Percentiles rank a stretch among this genome's conserved stretches.
These are phyloP conservation scores for Eupeodes corollae DNA, from an alignment of 1,140 invertebrate genomes.

Conservation along the genomic window DNA sequence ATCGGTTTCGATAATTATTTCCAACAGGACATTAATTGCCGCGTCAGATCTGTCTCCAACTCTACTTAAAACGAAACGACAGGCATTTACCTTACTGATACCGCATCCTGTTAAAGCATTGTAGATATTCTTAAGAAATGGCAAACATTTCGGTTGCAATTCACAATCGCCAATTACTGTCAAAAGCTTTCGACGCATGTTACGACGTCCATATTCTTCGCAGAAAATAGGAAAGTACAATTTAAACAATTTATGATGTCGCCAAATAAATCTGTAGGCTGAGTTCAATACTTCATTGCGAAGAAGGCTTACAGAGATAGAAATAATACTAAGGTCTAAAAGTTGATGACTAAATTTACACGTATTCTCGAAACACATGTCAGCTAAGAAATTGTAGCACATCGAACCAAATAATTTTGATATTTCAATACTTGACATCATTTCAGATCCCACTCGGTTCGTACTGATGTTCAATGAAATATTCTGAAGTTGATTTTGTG, in stretches of 20 bases:
- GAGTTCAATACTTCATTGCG: neutral
- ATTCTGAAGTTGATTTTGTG: no score
- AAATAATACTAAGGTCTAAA: no score
- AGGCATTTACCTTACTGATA: conserved; percentile 1
- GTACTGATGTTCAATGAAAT: no score
- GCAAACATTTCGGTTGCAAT: neutral
- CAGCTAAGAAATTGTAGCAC: no score
- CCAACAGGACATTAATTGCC: neutral
- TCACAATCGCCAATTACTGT: conserved; percentile 1
- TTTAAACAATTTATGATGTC: neutral
- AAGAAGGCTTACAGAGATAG: no score
- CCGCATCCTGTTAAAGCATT: conserved; percentile 1
- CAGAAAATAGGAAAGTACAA: conserved; percentile 1
- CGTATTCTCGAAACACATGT: no score
- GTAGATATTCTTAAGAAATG: conserved; percentile 1
- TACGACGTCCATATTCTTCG: neutral
- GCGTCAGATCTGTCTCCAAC: neutral
- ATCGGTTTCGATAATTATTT: conserved; percentile 3
- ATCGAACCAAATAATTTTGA: no score
- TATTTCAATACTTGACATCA: no score
- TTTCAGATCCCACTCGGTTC: no score
- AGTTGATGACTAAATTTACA: no score
- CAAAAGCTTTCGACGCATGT: neutral
- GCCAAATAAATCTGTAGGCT: conserved; percentile 2
- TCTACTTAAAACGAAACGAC: conserved; percentile 1